Conservation (phyloP, 2,888 invertebrate genomes). For the Julus scanicus region DNA sequence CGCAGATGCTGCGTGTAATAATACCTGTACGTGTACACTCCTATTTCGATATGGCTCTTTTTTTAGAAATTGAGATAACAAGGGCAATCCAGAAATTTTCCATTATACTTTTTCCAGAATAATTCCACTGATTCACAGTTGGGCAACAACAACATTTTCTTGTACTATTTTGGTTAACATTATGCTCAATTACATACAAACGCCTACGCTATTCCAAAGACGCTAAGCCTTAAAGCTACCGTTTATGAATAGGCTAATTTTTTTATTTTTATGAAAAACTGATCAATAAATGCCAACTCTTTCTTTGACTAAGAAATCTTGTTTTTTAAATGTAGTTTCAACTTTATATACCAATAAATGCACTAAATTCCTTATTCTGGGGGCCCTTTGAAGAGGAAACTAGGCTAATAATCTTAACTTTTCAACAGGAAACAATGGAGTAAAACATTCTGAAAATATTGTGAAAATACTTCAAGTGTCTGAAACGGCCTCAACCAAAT, state of each 20-base stretch:
- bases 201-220: too few relatives aligned
- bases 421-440: background rate
- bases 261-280: too few relatives aligned
- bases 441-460: background rate
- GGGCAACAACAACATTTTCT: background rate
- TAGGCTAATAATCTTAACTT: background rate
- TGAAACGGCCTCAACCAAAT: background rate
- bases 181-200: too few relatives aligned
- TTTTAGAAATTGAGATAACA: background rate
- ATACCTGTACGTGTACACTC: background rate
- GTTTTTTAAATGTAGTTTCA: too few relatives aligned
- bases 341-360: too few relatives aligned
- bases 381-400: background rate
- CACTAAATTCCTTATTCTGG: too few relatives aligned
- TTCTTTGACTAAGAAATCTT: too few relatives aligned
- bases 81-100: background rate
- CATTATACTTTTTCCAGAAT: background rate
- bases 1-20: constrained; percentile 26
- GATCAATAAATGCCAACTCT: too few relatives aligned
- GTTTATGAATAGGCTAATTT: too few relatives aligned
- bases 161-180: too few relatives aligned
- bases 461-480: background rate
- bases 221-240: too few relatives aligned
- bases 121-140: background rate
- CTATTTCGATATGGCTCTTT: background rate